Base-by-base conservation (phyloP, 2,888 invertebrate species). In the Pachliopta kotzebuea region DNA sequence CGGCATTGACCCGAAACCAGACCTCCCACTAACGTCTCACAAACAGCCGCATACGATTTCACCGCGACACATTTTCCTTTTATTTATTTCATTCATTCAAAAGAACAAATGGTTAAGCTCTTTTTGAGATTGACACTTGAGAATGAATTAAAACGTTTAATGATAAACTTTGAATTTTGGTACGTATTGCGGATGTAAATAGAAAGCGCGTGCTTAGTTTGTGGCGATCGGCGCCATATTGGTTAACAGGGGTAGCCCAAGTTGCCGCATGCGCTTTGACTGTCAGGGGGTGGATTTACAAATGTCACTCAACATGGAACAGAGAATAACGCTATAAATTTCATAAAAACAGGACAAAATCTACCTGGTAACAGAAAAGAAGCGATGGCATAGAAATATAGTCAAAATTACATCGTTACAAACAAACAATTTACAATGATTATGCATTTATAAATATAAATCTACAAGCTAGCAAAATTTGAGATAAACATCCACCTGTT, bases 171-270 rank as follows among this genome's bases (percentile, higher is more conserved):
- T 55, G 54, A 20, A 23, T 52, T 57, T 57, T 60, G 61, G 65
- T 68, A 74, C 66, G 65, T 59, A 69, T 70, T 68, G 67, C 67
- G 67, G 67, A 72, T 79, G 79, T 81, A 83, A 86, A 86, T 82
- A 86, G 70, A 76, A 71, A 75, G 79, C 84, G 88, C 89, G 90
- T 90, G 89, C 79, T 84, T 74, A 75, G 79, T 80, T 83, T 79
- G 79, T 86, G 90, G 88, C 89, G 88, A 78, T 73, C 81, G 82
- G 68, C 89, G 90, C 90, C 90, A 90, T 90, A 89, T 90, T 90
- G 89, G 81, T 84, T 84, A 74, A 76, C 76, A 80, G 77, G 88
- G 88, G 87, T 79, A 78, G 81, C 70, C 76, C 71, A 67, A 67
- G 69, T 74, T 76, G 69, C 78, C 89, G 89, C 90, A 88, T 88